phyloP scores from a whole-genome alignment of 2,113 vertebrate genomes.

The Silurus meridionalis region DNA sequence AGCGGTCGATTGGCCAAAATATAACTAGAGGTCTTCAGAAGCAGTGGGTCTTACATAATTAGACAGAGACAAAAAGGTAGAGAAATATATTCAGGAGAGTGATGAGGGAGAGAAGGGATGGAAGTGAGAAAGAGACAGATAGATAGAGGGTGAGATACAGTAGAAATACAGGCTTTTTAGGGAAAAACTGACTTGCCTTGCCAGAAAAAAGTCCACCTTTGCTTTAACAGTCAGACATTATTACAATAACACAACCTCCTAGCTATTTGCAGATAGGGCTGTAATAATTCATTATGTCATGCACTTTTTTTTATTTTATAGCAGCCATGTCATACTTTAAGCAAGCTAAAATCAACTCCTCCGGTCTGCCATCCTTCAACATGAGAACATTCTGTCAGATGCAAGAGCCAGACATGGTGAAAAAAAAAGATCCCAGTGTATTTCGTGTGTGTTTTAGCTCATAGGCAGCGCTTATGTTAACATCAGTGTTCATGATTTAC shows the following conservation, averaged over 20 bases:
- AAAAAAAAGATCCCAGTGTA: constrained; percentile 65
- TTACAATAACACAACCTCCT: constrained; percentile 65
- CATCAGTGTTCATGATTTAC: constrained; percentile 70
- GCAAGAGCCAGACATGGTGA: constrained; percentile 68
- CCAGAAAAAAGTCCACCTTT: constrained; percentile 45
- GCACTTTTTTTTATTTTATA: constrained; percentile 47
- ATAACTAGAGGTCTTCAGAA: constrained; percentile 57
- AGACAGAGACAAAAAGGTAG: not conserved
- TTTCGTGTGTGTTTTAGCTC: constrained; percentile 66
- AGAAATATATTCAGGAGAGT: not conserved
- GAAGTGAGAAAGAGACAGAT: not conserved
- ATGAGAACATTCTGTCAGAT: constrained; percentile 66
- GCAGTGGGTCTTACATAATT: not conserved
- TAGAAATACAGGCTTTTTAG: not conserved
- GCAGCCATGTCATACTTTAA: constrained; percentile 65
- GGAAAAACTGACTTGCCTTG: not conserved
- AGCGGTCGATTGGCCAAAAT: constrained; percentile 60
- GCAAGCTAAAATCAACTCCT: constrained; percentile 63
- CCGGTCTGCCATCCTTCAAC: constrained; percentile 72
- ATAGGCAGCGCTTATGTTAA: constrained; percentile 69
- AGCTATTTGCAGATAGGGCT: constrained; percentile 65
- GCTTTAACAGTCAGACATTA: constrained; percentile 60
- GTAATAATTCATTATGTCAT: constrained; percentile 74
- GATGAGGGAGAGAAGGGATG: not conserved
- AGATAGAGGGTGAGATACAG: not conserved